Evolutionary conservation across 2,888 invertebrate genomes (phyloP).

Genomic region (Drosophila trichaetosa): DNA sequence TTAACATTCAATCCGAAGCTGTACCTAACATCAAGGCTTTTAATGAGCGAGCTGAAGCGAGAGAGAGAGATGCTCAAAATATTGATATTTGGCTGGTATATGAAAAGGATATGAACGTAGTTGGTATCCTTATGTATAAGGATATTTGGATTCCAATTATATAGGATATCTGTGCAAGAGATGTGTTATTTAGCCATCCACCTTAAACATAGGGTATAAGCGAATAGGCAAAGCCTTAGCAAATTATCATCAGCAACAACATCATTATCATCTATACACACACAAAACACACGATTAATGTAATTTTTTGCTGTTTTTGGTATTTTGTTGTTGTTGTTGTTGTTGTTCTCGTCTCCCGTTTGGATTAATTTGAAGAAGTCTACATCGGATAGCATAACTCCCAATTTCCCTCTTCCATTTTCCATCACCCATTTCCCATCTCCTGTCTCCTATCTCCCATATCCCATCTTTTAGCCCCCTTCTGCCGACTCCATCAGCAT

Average conservation of each 20-base stretch:
- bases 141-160: not conserved
- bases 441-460: not conserved
- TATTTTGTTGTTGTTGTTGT: conserved; percentile 36
- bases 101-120: not conserved
- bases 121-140: not conserved
- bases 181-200: not conserved
- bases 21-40: not conserved
- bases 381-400: conserved; percentile 8
- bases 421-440: conserved; percentile 1
- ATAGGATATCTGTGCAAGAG: not conserved
- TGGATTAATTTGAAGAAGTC: conserved; percentile 78
- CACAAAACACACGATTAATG: conserved; percentile 64
- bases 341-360: conserved; percentile 68
- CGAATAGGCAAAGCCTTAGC: conserved; percentile 30
- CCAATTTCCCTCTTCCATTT: not conserved
- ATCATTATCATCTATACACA: conserved; percentile 27
- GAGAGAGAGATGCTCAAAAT: not conserved
- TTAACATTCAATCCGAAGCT: not conserved
- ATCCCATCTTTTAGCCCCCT: conserved; percentile 2
- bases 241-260: conserved; percentile 49
- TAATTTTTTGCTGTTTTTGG: conserved; percentile 61
- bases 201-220: conserved; percentile 11
- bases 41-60: not conserved
- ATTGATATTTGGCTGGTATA: not conserved
- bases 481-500: conserved; percentile 31